phyloP scores from a whole-genome alignment of 2,113 vertebrate genomes.

The Hydrochoerus hydrochaeris region DNA sequence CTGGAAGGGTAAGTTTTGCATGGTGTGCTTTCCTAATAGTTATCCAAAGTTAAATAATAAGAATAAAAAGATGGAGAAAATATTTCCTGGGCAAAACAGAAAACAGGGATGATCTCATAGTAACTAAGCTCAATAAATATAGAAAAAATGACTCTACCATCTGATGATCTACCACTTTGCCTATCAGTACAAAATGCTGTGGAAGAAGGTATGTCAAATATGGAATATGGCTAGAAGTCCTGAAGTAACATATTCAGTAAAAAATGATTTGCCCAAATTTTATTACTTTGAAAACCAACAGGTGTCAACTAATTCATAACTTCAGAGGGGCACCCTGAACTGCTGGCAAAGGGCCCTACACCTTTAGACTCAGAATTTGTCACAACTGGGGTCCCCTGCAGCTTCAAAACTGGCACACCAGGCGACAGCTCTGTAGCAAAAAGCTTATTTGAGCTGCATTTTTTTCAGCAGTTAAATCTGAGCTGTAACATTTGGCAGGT shows the following conservation, averaged over 20 bases:
- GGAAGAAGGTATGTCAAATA: not conserved
- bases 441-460: conserved; percentile 70
- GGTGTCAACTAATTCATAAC: conserved; percentile 66
- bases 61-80: not conserved
- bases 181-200: not conserved
- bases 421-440: conserved; percentile 67
- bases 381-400: conserved; percentile 68
- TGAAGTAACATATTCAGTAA: not conserved
- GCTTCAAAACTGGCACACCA: conserved; percentile 68
- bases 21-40: not conserved
- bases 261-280: conserved; percentile 52
- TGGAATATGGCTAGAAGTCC: not conserved
- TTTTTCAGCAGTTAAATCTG: conserved; percentile 79
- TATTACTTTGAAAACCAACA: conserved; percentile 69
- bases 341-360: conserved; percentile 73
- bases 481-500: conserved; percentile 83
- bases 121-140: not conserved
- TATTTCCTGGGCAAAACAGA: not conserved
- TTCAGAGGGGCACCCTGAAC: conserved; percentile 66
- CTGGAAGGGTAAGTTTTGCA: not conserved
- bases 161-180: not conserved
- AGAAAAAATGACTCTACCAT: not conserved
- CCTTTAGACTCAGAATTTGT: conserved; percentile 72
- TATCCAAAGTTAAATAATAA: not conserved
- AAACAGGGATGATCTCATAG: not conserved